phyloP scores from a whole-genome alignment of 2,113 vertebrate species.

The Antechinus flavipes region DNA sequence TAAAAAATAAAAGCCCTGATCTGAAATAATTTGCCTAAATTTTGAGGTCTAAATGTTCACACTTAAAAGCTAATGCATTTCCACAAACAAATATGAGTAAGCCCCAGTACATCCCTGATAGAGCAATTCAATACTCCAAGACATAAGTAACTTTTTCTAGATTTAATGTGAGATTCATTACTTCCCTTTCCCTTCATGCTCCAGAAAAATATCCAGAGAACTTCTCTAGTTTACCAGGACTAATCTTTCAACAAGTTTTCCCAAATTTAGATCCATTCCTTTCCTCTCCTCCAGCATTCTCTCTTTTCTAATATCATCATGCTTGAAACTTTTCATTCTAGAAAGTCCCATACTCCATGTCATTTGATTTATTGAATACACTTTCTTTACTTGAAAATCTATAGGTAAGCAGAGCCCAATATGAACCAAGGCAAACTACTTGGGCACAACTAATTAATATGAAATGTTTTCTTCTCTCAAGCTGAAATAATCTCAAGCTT shows the following conservation, averaged over 20 bases:
- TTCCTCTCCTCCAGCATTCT: neutral
- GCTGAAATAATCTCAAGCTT: neutral
- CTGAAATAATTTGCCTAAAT: neutral
- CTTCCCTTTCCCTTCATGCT: neutral
- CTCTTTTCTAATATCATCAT: neutral
- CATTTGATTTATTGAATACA: neutral
- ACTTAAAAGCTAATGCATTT: neutral
- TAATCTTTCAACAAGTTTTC: neutral
- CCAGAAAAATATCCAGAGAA: neutral
- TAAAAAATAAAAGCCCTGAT: neutral
- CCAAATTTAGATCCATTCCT: neutral
- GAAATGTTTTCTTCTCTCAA: neutral
- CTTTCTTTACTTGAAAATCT: neutral
- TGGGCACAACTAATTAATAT: neutral
- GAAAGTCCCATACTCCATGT: neutral
- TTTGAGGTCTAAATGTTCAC: neutral
- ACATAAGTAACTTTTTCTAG: neutral
- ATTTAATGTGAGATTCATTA: neutral
- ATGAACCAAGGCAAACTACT: neutral
- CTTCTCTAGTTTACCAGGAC: neutral
- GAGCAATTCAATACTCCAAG: neutral
- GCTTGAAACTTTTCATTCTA: neutral
- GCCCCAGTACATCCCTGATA: neutral
- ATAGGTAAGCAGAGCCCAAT: neutral
- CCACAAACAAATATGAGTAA: neutral